Evolutionary conservation across 2,888 invertebrate genomes (phyloP).

Genomic region (Glaucopsyche alexis): DNA sequence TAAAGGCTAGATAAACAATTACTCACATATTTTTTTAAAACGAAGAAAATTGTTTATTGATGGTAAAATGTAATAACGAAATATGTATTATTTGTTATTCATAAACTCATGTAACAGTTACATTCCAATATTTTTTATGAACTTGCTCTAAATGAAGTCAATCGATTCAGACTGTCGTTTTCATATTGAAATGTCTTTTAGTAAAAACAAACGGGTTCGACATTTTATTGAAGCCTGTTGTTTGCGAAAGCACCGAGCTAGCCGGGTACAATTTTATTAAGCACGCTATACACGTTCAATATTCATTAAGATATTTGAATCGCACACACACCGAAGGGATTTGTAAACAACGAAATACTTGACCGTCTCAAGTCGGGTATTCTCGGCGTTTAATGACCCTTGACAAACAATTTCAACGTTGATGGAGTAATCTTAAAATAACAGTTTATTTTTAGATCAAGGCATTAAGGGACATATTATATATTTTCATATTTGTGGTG

Average conservation of each 20-base stretch:
- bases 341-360: conserved; percentile 27
- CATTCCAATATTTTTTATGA: background rate
- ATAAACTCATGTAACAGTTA: background rate
- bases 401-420: conserved; percentile 5
- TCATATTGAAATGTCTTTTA: conserved; percentile 24
- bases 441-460: background rate
- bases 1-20: too few relatives aligned
- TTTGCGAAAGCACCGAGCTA: conserved; percentile 16
- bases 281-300: conserved; percentile 25
- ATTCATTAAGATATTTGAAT: conserved; percentile 28
- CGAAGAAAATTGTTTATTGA: too few relatives aligned
- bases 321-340: conserved; percentile 19
- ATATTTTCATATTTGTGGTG: too few relatives aligned
- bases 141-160: background rate
- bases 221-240: conserved; percentile 26
- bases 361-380: conserved; percentile 15
- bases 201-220: conserved; percentile 18
- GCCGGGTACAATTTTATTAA: conserved; percentile 17
- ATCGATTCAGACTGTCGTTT: conserved; percentile 8
- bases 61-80: too few relatives aligned
- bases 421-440: background rate
- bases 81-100: background rate
- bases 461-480: background rate
- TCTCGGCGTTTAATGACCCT: conserved; percentile 8
- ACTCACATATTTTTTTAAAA: too few relatives aligned